A percentile compares a stretch with the other conserved stretches of the same genome.
Evolutionary conservation across 2,113 vertebrate genomes (phyloP).

Genomic region (Mustela nigripes): DNA sequence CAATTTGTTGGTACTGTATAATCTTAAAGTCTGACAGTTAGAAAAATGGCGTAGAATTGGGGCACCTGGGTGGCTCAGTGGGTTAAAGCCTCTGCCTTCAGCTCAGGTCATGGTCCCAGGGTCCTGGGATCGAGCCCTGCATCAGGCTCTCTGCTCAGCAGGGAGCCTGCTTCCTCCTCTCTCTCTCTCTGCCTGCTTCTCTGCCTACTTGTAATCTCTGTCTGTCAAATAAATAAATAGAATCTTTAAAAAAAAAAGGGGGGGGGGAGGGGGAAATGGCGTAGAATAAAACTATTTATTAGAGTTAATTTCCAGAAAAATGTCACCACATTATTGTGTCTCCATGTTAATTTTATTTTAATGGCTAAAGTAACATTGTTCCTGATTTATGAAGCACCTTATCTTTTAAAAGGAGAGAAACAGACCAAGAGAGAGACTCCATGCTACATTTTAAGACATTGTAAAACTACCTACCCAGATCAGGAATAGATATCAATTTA

Average conservation of each 20-base stretch:
- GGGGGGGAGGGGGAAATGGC: not conserved
- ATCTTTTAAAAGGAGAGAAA: conserved; percentile 12
- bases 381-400: conserved; percentile 21
- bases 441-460: not conserved
- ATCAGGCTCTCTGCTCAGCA: no score
- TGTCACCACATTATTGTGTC: not conserved
- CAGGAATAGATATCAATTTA: not conserved
- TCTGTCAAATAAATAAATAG: no score
- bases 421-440: not conserved
- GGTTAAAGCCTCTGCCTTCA: no score
- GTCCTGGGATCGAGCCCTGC: no score
- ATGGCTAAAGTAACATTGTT: conserved; percentile 13
- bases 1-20: not conserved
- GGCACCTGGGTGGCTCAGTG: no score
- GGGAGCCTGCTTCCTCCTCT: no score
- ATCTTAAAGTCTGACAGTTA: conserved; percentile 24
- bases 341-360: conserved; percentile 26
- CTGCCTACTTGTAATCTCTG: no score
- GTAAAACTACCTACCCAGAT: not conserved
- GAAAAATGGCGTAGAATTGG: not conserved
- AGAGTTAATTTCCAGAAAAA: not conserved
- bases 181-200: no score
- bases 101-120: no score
- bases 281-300: conserved; percentile 50
- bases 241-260: no score